Evolutionary conservation across 1,140 invertebrate species (phyloP).

Genomic region (Euschistus heros): DNA sequence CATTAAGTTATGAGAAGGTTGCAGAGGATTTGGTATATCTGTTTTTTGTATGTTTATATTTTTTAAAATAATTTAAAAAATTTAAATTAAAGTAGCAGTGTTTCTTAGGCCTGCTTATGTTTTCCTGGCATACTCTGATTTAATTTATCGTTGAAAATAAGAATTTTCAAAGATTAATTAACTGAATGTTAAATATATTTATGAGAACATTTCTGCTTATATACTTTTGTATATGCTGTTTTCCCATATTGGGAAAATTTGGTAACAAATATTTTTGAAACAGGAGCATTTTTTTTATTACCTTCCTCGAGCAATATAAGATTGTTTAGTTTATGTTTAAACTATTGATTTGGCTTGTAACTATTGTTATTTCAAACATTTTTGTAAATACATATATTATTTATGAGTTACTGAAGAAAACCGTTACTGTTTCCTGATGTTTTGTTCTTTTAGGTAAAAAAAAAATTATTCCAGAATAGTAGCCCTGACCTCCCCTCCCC

Average conservation of each 20-base stretch:
- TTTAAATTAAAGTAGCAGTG: not conserved
- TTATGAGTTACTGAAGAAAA: slow-evolving; percentile 15
- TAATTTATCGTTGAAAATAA: not conserved
- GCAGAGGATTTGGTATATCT: slow-evolving; percentile 12
- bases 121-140: not conserved
- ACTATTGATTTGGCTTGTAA: slow-evolving; percentile 9
- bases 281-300: slow-evolving; percentile 9
- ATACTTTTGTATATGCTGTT: slow-evolving; percentile 18
- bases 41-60: slow-evolving; percentile 16
- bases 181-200: not conserved
- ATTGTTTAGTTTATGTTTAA: slow-evolving; percentile 4
- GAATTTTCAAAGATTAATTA: not conserved
- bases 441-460: no score
- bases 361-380: slow-evolving; percentile 18
- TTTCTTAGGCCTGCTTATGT: slow-evolving; percentile 3
- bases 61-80: not conserved
- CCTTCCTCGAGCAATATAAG: slow-evolving; percentile 20
- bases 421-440: no score
- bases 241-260: slow-evolving; percentile 23
- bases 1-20: slow-evolving; percentile 5
- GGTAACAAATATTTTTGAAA: slow-evolving; percentile 14
- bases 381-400: slow-evolving; percentile 20
- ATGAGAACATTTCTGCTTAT: slow-evolving; percentile 3
- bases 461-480: no score
- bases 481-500: no score